Base-by-base conservation (phyloP, 2,888 invertebrate genomes). In the Galerucella pusilla region DNA sequence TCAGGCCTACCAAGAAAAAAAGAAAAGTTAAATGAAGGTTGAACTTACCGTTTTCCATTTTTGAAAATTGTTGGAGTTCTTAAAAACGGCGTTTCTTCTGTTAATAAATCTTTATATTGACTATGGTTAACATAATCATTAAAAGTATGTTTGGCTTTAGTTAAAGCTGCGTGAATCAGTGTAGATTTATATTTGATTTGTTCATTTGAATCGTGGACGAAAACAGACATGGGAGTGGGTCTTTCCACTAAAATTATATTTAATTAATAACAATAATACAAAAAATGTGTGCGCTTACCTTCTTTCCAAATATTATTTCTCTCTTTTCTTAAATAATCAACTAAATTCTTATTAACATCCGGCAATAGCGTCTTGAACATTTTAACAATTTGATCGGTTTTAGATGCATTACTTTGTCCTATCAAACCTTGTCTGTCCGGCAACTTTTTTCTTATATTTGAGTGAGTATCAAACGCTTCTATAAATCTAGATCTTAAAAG, bases 51-150 rank as follows among this genome's bases (percentile, higher is more conserved):
- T 68, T 79, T 77, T 7, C 66, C 81, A 78, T 71, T 61, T 74
- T 72, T 77, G 16, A 74, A 61, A 42, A 85, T 81, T 35, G 90
- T 90, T 0, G 92, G 91, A 0, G 91, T 91, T 75, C 91, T 90
- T 60, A 92, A 88, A 82, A 92, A 92, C 0, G 92, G 92, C 0
- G 90, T 91, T 7, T 90, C 89, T 80, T 92, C 91, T 7, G 83
- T 85, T 52, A 77, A 71, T 88, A 87, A 71, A 87, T 89, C 77
- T n/a, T 73, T 76, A 54, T 49, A 54, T 89, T 76, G 88, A 88
- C 76, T 88, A 7, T 42, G 35, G 88, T 88, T 74, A n/a, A 78
- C 52, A 35, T 80, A 78, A 25, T 83, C 89, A 87, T 80, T 89
- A 90, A 87, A 92, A 2, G 85, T 87, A 76, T 89, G 88, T 71